These are phyloP conservation scores for Cistogaster globosa DNA, from an alignment of 2,888 invertebrate genomes.

Conservation along the genomic window DNA sequence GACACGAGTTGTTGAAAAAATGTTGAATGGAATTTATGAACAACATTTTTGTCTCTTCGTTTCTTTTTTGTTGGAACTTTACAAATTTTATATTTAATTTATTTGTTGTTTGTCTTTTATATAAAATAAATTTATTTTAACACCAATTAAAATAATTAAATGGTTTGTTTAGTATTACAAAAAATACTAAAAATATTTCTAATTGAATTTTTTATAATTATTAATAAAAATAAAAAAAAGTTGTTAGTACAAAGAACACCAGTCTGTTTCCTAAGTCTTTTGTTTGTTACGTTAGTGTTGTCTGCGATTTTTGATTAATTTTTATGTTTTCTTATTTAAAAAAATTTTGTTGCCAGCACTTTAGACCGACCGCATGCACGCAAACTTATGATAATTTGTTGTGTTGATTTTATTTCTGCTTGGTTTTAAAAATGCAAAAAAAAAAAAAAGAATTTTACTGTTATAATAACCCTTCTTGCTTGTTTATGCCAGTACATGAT, in stretches of 20 bases:
- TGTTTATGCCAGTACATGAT: background rate
- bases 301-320: slow-evolving; percentile 8
- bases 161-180: slow-evolving; percentile 28
- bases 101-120: slow-evolving; percentile 18
- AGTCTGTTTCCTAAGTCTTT: slow-evolving; percentile 79
- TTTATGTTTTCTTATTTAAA: slow-evolving; percentile 8
- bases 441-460: slow-evolving; percentile 68
- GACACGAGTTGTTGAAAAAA: slow-evolving; percentile 76
- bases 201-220: slow-evolving; percentile 1
- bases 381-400: slow-evolving; percentile 67
- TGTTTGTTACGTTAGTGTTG: slow-evolving; percentile 52
- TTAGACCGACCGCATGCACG: slow-evolving; percentile 61
- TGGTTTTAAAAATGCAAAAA: slow-evolving; percentile 57
- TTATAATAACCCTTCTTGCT: slow-evolving; percentile 69
- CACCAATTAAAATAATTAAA: slow-evolving; percentile 59
- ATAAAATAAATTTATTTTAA: slow-evolving; percentile 45
- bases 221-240: slow-evolving; percentile 13
- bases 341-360: slow-evolving; percentile 30
- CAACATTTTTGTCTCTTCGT: slow-evolving; percentile 5
- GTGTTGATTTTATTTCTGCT: slow-evolving; percentile 37
- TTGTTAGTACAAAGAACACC: slow-evolving; percentile 21
- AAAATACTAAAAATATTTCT: slow-evolving; percentile 4
- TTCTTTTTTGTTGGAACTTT: slow-evolving; percentile 12
- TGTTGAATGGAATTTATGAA: slow-evolving; percentile 47
- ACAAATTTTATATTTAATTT: slow-evolving; percentile 32